Evolutionary conservation across 2,113 vertebrate species (phyloP), one percentile per base, ranked within the genome.

Genomic region (Mesocricetus auratus): DNA sequence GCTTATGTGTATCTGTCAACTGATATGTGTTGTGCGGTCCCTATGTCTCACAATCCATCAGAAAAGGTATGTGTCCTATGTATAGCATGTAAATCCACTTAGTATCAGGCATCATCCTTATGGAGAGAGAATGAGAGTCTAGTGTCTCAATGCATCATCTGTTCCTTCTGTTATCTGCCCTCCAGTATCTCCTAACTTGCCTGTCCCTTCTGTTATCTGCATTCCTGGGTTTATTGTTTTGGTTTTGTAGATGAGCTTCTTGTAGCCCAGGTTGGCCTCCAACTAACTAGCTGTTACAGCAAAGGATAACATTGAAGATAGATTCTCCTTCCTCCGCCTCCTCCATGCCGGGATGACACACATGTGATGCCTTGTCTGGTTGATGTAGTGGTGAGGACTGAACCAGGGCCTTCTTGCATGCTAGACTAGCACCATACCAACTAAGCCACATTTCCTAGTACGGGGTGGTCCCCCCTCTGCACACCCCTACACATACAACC

Each of bases 11-110:
- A 87, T 92, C 71, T 97, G 71, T 64, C 86, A 96, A 93, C 94
- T 33, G 36, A 97, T 97, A 98, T 89, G 89, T 81, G 94, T 17
- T 31, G 85, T 97, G 79, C 71, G 96, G 71, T 92, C 92, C 56
- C 93, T 93, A 36, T 89, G 97, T 95, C 97, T 98, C 96, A 97
- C 85, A 88, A 91, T 47, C 89, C 97, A 86, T 73, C 95, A 90
- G 74, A 71, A 97, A 97, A 96, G 92, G 64, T 66, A 95, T 74
- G 79, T 0, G 0, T 94, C 64, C 83, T 91, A 33, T n/a, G 50
- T 66, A 36, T 7, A 96, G 97, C 95, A 94, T 95, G 92, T 64
- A 96, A 97, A 97, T 90, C 92, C 83, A 96, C 56, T 96, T 93
- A 85, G 19, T 93, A 94, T 91, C 21, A 19, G 78, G 92, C 64